Evolutionary conservation across 2,113 vertebrate genomes (phyloP), one percentile per base, ranked within the genome.

Genomic region (Seriola aureovittata): DNA sequence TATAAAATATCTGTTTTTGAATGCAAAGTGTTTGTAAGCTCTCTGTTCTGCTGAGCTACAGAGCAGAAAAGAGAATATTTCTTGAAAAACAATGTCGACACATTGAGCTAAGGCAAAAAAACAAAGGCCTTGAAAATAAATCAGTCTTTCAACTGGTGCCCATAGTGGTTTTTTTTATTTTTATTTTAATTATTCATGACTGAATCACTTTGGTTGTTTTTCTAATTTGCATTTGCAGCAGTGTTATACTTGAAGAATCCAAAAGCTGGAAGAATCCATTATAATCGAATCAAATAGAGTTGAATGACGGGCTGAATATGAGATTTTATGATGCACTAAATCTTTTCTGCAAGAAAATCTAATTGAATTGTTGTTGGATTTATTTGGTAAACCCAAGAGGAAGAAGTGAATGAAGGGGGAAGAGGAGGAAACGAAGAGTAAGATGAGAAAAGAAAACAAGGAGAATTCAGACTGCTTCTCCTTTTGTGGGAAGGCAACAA

Each of bases 151-250:
- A 57, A 25, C 54, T 57, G 3, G 9, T 21, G 60, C 50, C 50
- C 36, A 29, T 0, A 3, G 8, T 64, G 38, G 25, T 8, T 57
- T 66, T 67, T 67, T 16, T 17, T 29, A 29, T 29, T 29, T 36
- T 58, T 0, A 55, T 68, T 60, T 29, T 1, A 42, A 81, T 81
- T 59, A 64, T 55, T 71, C 36, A 63, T 68, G 42, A 52, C 5
- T n/a, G 36, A 34, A 10, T 60, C 17, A n/a, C 19, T n/a, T 48
- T 68, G 12, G 23, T 9, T 62, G 9, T n/a, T 19, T 29, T 38
- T 48, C 21, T 36, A 4, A 57, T 80, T 46, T 59, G 7, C 70
- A 67, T 73, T 50, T 21, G 25, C 29, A 8, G 23, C 16, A 19
- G 42, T 25, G 54, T 38, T 59, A 12, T 19, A 38, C 32, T 21